These are phyloP conservation scores for Pterois miles DNA, from an alignment of 2,797 vertebrate species.

Conservation along the genomic window DNA sequence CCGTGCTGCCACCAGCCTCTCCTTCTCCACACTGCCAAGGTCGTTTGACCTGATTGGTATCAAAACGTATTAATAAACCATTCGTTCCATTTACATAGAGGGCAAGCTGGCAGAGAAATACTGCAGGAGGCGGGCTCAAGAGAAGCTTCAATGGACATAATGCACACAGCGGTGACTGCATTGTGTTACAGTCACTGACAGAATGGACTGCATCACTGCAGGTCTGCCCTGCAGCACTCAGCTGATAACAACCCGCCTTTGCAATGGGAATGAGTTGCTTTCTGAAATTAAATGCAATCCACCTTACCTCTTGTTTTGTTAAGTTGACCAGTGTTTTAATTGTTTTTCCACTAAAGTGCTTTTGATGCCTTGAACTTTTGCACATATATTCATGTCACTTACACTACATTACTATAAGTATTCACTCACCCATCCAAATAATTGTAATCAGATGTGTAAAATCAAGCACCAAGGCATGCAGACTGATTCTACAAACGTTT, in stretches of 20 bases:
- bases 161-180: neutral
- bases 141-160: slow-evolving; percentile 31
- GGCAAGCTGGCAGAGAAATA: slow-evolving; percentile 45
- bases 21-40: slow-evolving; percentile 69
- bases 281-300: neutral
- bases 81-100: slow-evolving; percentile 71
- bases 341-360: no score
- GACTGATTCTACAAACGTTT: no score
- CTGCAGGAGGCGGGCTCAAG: slow-evolving; percentile 9
- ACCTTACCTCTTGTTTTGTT: no score
- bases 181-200: neutral
- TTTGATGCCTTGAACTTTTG: no score
- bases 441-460: no score
- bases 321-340: no score
- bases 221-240: neutral
- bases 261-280: neutral
- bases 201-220: neutral
- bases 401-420: no score
- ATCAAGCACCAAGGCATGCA: no score
- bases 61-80: slow-evolving; percentile 76
- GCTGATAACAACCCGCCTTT: neutral
- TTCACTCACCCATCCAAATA: no score
- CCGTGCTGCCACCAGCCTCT: slow-evolving; percentile 13
- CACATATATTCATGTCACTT: no score
- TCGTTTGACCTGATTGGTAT: slow-evolving; percentile 72